These are phyloP conservation scores for Jacana jacana DNA, from an alignment of 2,113 vertebrate genomes.

Conservation along the genomic window DNA sequence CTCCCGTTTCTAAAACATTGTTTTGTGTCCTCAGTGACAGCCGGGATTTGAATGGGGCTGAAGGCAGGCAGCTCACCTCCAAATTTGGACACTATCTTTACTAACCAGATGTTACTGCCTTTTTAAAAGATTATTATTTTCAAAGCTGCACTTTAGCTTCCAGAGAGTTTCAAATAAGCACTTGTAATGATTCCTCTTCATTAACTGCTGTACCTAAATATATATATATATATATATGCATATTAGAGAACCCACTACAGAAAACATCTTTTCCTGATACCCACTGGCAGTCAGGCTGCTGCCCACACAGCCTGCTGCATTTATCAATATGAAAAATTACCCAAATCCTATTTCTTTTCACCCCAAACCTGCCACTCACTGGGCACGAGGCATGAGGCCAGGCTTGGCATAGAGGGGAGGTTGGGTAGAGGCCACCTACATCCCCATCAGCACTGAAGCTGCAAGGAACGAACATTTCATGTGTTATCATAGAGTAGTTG, in stretches of 20 bases:
- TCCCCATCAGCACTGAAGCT: neutral
- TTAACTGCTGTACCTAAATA: neutral
- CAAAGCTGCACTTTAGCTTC: conserved; percentile 26
- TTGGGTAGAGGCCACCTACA: neutral
- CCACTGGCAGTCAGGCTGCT: neutral
- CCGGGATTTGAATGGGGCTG: fast-evolving
- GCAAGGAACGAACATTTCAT: neutral
- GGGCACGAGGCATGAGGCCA: fast-evolving
- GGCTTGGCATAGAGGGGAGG: neutral
- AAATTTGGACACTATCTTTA: neutral
- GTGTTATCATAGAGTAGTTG: neutral
- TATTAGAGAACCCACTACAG: neutral
- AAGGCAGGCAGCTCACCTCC: neutral
- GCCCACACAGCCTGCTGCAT: neutral
- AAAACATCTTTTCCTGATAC: neutral
- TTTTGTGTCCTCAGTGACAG: neutral
- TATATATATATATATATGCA: neutral
- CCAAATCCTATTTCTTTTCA: neutral
- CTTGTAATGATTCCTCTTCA: conserved; percentile 30
- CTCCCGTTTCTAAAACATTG: neutral
- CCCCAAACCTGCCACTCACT: neutral
- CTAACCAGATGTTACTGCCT: neutral
- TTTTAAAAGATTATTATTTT: neutral
- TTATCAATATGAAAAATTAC: neutral
- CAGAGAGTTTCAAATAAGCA: conserved; percentile 31